Evolutionary conservation across 1,140 invertebrate genomes (phyloP).

Genomic region (Heliconius congener): DNA sequence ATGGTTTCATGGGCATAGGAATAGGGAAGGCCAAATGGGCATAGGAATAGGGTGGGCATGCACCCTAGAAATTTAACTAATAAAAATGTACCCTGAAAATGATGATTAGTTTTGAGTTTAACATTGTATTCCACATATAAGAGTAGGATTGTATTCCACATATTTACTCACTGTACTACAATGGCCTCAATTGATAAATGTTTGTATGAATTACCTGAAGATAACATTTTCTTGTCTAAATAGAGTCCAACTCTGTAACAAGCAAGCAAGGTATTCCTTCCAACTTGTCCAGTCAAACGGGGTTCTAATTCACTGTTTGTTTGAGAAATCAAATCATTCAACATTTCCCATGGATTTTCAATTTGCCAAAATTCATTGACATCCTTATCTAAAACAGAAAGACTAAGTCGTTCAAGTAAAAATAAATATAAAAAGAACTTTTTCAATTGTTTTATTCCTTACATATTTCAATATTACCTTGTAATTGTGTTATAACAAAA

Average conservation of each 20-base stretch:
- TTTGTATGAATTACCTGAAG: conserved; percentile 83
- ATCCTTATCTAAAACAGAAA: conserved; percentile 84
- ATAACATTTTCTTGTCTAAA: conserved; percentile 89
- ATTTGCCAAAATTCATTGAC: conserved; percentile 92
- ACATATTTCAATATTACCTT: conserved; percentile 66
- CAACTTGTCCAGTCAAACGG: conserved; percentile 89
- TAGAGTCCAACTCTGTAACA: conserved; percentile 94
- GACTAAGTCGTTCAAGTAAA: too few relatives aligned
- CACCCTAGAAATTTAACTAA: too few relatives aligned
- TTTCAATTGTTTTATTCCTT: too few relatives aligned
- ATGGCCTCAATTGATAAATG: background rate
- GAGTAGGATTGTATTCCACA: too few relatives aligned
- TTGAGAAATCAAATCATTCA: conserved; percentile 83
- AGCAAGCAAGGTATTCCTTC: conserved; percentile 89
- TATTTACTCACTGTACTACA: too few relatives aligned
- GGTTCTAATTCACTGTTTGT: conserved; percentile 85
- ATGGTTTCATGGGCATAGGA: too few relatives aligned
- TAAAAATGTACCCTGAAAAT: too few relatives aligned
- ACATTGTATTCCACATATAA: too few relatives aligned
- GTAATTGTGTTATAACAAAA: conserved; percentile 91
- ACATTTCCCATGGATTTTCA: conserved; percentile 86
- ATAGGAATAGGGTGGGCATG: too few relatives aligned
- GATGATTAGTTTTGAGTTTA: too few relatives aligned
- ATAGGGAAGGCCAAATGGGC: too few relatives aligned
- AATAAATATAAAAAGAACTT: too few relatives aligned